Evolutionary conservation across 1,140 invertebrate genomes (phyloP).

Genomic region (Sitobion miscanthi): DNA sequence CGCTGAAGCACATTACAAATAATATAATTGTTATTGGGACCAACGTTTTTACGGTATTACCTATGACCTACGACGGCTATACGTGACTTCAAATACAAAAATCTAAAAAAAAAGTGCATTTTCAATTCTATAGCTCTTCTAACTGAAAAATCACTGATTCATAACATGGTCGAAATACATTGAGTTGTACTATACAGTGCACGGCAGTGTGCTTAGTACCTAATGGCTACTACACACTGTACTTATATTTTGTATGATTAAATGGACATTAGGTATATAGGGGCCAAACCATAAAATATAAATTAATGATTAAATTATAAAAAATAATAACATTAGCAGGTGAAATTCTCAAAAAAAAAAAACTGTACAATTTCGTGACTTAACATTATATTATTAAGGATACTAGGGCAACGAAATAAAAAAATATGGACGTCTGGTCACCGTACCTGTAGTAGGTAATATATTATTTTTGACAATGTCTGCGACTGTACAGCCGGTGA

Average conservation of each 20-base stretch:
- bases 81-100: background rate
- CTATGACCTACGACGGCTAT: background rate
- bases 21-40: background rate
- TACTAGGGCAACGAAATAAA: background rate
- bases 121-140: background rate
- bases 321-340: background rate
- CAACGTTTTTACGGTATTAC: background rate
- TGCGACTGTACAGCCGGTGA: background rate
- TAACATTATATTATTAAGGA: background rate
- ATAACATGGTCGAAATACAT: too few species aligned
- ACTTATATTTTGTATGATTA: background rate
- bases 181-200: background rate
- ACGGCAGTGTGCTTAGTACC: background rate
- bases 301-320: background rate
- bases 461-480: background rate
- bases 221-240: background rate
- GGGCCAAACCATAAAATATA: background rate
- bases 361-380: background rate
- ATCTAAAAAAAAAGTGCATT: background rate
- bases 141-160: too few species aligned
- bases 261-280: background rate
- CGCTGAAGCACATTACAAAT: background rate
- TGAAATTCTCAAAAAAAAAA: background rate
- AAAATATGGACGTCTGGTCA: background rate
- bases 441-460: too few species aligned